These are phyloP conservation scores for Drosophila bocki DNA, from an alignment of 1,140 invertebrate genomes.

Conservation along the genomic window DNA sequence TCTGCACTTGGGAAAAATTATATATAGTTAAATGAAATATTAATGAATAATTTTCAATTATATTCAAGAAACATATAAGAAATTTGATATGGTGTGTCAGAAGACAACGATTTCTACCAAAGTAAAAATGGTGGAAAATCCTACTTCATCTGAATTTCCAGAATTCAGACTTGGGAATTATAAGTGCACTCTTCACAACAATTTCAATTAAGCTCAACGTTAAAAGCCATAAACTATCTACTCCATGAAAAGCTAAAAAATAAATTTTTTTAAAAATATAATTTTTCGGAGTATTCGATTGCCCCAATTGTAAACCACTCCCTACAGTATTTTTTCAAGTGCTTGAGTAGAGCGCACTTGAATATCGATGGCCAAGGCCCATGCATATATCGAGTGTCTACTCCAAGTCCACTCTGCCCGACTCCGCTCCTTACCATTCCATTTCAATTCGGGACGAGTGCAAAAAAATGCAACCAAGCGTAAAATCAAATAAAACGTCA, in stretches of 20 bases:
- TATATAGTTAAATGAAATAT: not conserved
- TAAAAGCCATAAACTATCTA: not conserved
- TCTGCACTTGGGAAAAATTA: conserved; percentile 15
- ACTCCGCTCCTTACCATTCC: conserved; percentile 21
- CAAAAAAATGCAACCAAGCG: conserved; percentile 76
- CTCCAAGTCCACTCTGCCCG: conserved; percentile 3
- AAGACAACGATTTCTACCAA: too few relatives aligned
- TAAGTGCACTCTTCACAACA: not conserved
- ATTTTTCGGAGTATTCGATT: not conserved
- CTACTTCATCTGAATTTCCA: not conserved
- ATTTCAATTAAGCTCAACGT: not conserved
- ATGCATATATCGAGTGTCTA: conserved; percentile 75
- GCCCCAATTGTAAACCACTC: not conserved
- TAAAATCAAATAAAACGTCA: conserved; percentile 83
- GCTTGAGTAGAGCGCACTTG: conserved; percentile 43
- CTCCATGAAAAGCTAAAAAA: too few relatives aligned
- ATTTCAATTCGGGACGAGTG: conserved; percentile 48
- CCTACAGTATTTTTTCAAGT: conserved; percentile 13
- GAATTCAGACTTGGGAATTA: not conserved
- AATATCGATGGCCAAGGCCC: conserved; percentile 71
- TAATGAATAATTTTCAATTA: not conserved
- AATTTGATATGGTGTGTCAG: not conserved
- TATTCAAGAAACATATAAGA: not conserved
- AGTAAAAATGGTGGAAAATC: too few relatives aligned
- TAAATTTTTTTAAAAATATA: too few relatives aligned